A percentile compares a stretch with the other conserved stretches of the same genome.
Evolutionary conservation across 2,888 invertebrate genomes (phyloP).

Genomic region (Conus canariensis): DNA sequence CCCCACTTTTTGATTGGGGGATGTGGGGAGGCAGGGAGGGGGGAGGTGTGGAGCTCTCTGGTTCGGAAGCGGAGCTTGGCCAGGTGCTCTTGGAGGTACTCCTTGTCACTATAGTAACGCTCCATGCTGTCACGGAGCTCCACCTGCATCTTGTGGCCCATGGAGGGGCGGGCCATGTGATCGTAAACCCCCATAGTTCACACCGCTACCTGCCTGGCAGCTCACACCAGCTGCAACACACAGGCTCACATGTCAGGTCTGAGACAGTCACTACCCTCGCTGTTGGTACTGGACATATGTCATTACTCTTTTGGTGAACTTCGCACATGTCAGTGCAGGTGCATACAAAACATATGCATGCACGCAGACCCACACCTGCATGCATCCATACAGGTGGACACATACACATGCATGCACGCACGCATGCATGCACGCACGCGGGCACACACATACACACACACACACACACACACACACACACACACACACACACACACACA

Average conservation of each 20-base stretch:
- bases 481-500: not conserved
- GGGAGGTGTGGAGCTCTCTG: constrained; percentile 10
- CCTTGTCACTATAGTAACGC: constrained; percentile 33
- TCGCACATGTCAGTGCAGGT: no score
- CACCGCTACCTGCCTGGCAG: not conserved
- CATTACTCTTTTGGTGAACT: no score
- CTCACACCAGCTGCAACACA: not conserved
- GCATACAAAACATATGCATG: not conserved
- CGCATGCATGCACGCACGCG: not conserved
- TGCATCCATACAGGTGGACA: not conserved
- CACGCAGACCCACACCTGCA: not conserved
- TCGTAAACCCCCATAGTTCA: constrained; percentile 21
- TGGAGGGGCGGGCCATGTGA: constrained; percentile 27
- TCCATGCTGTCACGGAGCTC: constrained; percentile 41
- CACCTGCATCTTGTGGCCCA: constrained; percentile 39
- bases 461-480: not conserved
- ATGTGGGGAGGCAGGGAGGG: not conserved
- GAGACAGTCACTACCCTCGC: not conserved
- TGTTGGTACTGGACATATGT: no score
- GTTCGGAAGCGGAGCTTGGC: constrained; percentile 34
- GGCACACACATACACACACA: not conserved
- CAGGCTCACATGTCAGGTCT: not conserved
- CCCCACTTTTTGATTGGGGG: constrained; percentile 29
- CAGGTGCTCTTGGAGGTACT: constrained; percentile 35
- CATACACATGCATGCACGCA: not conserved